phyloP scores from a whole-genome alignment of 2,888 invertebrate genomes.

The Drosophila meridiana region DNA sequence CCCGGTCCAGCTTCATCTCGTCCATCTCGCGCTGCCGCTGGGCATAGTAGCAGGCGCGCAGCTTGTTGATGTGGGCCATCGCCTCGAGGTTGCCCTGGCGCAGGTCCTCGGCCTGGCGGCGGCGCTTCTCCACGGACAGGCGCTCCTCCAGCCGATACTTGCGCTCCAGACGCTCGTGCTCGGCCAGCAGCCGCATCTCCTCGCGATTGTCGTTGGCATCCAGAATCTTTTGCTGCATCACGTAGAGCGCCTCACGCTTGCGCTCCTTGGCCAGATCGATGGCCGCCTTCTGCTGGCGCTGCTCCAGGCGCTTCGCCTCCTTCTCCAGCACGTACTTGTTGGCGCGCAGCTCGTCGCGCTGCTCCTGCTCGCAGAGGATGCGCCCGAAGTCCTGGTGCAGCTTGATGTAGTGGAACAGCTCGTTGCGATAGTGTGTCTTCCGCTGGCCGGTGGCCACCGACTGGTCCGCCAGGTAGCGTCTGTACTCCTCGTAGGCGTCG shows the following conservation, averaged over 20 bases:
- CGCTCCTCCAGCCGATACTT: constrained; percentile 66
- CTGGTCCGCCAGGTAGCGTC: constrained; percentile 43
- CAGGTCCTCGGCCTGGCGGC: constrained; percentile 45
- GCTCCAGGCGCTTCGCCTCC: constrained; percentile 46
- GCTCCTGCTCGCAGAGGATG: constrained; percentile 68
- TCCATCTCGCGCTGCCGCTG: constrained; percentile 57
- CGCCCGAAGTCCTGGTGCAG: constrained; percentile 55
- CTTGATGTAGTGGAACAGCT: constrained; percentile 50
- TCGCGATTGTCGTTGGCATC: constrained; percentile 67
- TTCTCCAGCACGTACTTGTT: constrained; percentile 48
- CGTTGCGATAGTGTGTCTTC: constrained; percentile 58
- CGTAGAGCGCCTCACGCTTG: constrained; percentile 45
- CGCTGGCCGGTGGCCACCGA: constrained; percentile 4
- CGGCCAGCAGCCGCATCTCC: constrained; percentile 67
- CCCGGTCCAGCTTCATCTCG: constrained; percentile 40
- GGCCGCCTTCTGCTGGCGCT: constrained; percentile 45
- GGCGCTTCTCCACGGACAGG: constrained; percentile 44
- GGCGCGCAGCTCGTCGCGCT: constrained; percentile 63
- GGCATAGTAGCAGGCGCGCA: constrained; percentile 57
- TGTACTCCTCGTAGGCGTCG: constrained; percentile 52
- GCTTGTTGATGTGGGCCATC: constrained; percentile 40
- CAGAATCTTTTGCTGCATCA: constrained; percentile 65
- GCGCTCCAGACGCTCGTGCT: constrained; percentile 66
- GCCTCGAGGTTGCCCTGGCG: constrained; percentile 55
- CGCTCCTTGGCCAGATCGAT: constrained; percentile 43